Conservation (phyloP, 2,888 invertebrate genomes). For the Erebia aethiops region DNA sequence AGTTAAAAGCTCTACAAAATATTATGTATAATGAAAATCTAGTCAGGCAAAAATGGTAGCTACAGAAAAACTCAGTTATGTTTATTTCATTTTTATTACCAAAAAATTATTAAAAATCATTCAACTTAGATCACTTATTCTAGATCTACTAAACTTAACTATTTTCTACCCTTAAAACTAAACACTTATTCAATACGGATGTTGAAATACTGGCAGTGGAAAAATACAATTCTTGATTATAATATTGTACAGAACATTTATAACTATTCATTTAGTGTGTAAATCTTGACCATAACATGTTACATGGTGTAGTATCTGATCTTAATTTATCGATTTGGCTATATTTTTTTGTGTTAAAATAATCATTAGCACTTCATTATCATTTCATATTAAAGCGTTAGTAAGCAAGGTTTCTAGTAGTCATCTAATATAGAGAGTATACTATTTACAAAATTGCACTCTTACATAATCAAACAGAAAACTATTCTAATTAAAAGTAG, state of each 20-base stretch:
- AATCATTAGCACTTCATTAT: conserved; percentile 31
- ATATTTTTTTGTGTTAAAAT: neutral
- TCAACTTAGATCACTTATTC: conserved; percentile 64
- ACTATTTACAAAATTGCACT: conserved; percentile 65
- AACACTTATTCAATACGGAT: conserved; percentile 64
- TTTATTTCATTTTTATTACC: conserved; percentile 71
- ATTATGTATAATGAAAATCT: too few species aligned
- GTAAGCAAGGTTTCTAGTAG: conserved; percentile 45
- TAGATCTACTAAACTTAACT: conserved; percentile 56
- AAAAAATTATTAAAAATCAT: conserved; percentile 82
- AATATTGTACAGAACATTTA: conserved; percentile 35
- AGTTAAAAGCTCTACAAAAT: too few species aligned
- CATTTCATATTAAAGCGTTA: conserved; percentile 44
- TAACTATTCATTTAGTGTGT: conserved; percentile 37
- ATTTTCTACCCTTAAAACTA: conserved; percentile 59
- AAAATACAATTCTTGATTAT: conserved; percentile 69
- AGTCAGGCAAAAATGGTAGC: neutral
- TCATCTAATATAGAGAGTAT: conserved; percentile 44
- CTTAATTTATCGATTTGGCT: conserved; percentile 7
- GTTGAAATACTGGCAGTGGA: conserved; percentile 83
- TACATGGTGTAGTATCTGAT: neutral
- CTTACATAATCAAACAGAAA: conserved; percentile 47
- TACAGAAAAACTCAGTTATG: conserved; percentile 34
- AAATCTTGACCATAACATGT: conserved; percentile 24
- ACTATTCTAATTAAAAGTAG: conserved; percentile 47